A percentile compares a stretch with the other conserved stretches of the same genome.
phyloP scores from a whole-genome alignment of 2,888 invertebrate species.

The Oscheius myriophilus region DNA sequence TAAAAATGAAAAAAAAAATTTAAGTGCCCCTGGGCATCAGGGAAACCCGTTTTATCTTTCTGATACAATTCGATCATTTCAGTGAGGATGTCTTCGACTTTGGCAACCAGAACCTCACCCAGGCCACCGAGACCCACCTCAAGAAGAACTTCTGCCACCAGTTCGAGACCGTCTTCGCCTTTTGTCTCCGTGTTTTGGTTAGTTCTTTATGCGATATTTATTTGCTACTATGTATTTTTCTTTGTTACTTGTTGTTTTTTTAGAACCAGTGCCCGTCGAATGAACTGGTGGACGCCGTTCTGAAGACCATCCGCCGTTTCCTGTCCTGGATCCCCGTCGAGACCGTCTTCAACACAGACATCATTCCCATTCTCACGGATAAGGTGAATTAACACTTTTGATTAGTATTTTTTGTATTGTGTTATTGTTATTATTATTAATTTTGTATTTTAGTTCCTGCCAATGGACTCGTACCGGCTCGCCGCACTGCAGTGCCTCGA shows the following conservation, averaged over 20 bases:
- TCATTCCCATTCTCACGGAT: constrained; percentile 91
- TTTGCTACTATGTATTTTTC: background rate
- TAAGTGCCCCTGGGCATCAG: background rate
- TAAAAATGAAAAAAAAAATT: too few relatives aligned
- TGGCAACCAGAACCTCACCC: constrained; percentile 97
- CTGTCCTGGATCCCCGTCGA: constrained; percentile 99
- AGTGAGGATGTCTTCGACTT: constrained; percentile 99
- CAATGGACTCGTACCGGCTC: constrained; percentile 96
- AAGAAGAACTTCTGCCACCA: constrained; percentile 99
- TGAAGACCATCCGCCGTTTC: constrained; percentile 94
- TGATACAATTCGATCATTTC: background rate
- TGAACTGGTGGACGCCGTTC: constrained; percentile 90
- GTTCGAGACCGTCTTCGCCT: constrained; percentile 95
- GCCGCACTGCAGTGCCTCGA: constrained; percentile 97
- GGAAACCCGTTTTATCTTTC: background rate
- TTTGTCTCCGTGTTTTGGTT: constrained; percentile 93
- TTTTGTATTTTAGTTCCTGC: constrained; percentile 81
- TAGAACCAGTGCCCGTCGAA: constrained; percentile 95
- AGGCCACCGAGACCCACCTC: constrained; percentile 96
- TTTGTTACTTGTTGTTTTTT: too few relatives aligned
- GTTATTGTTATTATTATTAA: background rate
- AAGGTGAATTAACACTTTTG: constrained; percentile 66
- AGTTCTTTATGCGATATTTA: constrained; percentile 24
- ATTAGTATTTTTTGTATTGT: too few relatives aligned
- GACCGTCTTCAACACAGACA: constrained; percentile 98